These are phyloP conservation scores for Dendroctonus ponderosae DNA, from an alignment of 1,140 invertebrate species.

Conservation along the genomic window DNA sequence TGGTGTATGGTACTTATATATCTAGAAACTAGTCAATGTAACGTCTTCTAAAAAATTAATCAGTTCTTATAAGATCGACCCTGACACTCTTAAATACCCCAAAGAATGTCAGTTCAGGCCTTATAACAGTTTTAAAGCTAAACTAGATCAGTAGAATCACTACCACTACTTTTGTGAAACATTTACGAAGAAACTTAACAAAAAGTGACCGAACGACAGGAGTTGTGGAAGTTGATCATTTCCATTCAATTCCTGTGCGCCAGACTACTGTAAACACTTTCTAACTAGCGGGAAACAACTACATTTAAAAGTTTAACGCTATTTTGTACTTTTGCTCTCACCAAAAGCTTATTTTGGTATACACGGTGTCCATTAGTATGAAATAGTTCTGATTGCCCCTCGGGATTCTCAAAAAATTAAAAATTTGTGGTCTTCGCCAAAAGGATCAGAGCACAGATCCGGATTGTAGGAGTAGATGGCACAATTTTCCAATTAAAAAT, in stretches of 20 bases:
- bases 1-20: slow-evolving; percentile 3
- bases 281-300: neutral
- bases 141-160: neutral
- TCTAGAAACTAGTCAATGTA: too few relatives aligned
- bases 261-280: too few relatives aligned
- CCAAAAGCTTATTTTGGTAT: slow-evolving; percentile 42
- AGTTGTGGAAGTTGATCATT: too few relatives aligned
- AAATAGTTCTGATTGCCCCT: neutral
- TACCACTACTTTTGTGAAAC: too few relatives aligned
- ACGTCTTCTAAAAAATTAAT: slow-evolving; percentile 18
- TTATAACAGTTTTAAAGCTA: slow-evolving; percentile 9
- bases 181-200: too few relatives aligned
- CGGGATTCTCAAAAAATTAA: too few relatives aligned
- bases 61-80: slow-evolving; percentile 23
- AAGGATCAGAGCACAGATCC: slow-evolving; percentile 94
- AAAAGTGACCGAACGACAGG: too few relatives aligned
- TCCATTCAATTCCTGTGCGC: too few relatives aligned
- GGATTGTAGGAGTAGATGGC: slow-evolving; percentile 98
- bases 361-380: neutral
- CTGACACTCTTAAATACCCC: slow-evolving; percentile 34
- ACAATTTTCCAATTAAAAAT: slow-evolving; percentile 88
- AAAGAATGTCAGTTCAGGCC: slow-evolving; percentile 31
- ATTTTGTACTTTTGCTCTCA: slow-evolving; percentile 52
- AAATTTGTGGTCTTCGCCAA: slow-evolving; percentile 96
- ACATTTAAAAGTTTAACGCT: slow-evolving; percentile 11